Evolutionary conservation across 2,113 vertebrate genomes (phyloP).

Genomic region (Pelmatolapia mariae): DNA sequence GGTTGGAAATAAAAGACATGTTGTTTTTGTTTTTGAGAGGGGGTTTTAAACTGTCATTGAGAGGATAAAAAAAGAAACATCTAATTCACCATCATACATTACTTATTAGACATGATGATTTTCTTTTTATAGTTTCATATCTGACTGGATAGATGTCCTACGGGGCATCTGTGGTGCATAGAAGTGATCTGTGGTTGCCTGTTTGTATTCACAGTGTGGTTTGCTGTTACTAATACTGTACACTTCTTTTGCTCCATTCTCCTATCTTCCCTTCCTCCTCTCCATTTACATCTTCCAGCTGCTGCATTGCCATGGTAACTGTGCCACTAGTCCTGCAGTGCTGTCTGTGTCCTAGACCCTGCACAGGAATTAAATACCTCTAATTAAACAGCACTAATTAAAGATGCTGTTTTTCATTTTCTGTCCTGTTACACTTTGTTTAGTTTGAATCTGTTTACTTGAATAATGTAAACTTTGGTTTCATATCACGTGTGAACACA

Average conservation of each 20-base stretch:
- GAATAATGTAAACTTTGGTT: neutral
- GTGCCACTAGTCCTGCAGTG: neutral
- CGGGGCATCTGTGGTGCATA: accelerated
- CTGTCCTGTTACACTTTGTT: neutral
- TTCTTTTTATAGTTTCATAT: neutral
- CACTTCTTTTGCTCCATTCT: neutral
- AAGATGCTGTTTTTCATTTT: neutral
- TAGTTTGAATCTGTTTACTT: neutral
- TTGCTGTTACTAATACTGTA: neutral
- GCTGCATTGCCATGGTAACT: conserved; percentile 28
- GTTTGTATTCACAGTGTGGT: neutral
- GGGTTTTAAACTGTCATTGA: accelerated
- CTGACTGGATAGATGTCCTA: neutral
- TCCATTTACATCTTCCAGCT: neutral
- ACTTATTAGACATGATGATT: neutral
- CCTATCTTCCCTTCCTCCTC: neutral
- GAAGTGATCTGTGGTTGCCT: neutral
- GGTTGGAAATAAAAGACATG: neutral
- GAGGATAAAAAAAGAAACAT: neutral
- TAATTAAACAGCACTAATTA: neutral
- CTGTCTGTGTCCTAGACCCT: neutral
- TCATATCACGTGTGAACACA: neutral
- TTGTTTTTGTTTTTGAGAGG: neutral
- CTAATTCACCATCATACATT: neutral
- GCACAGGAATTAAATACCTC: neutral